These are phyloP conservation scores for Sciaenops ocellatus DNA, from an alignment of 2,797 vertebrate genomes.

Conservation along the genomic window DNA sequence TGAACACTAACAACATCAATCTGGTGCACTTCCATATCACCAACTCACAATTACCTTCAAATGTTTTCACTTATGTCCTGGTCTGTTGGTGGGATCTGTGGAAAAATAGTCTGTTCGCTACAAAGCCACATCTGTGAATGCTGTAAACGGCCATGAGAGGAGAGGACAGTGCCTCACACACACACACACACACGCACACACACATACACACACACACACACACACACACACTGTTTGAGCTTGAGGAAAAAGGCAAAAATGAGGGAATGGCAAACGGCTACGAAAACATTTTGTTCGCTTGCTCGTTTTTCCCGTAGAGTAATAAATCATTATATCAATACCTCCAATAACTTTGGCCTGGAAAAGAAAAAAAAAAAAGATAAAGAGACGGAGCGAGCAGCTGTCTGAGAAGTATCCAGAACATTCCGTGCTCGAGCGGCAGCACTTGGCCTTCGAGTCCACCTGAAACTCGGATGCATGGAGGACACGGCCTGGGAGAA, in stretches of 20 bases:
- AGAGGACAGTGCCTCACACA: constrained; percentile 14
- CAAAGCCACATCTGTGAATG: constrained; percentile 72
- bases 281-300: constrained; percentile 50
- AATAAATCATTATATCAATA: constrained; percentile 71
- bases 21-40: constrained; percentile 60
- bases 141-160: constrained; percentile 41
- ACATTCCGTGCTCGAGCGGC: constrained; percentile 65
- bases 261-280: constrained; percentile 36
- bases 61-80: constrained; percentile 61
- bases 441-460: constrained; percentile 46
- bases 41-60: constrained; percentile 61
- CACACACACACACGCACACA: constrained; percentile 4
- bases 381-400: constrained; percentile 43
- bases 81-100: constrained; percentile 55
- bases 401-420: constrained; percentile 64
- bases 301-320: constrained; percentile 24
- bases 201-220: constrained; percentile 23
- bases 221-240: constrained; percentile 5
- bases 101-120: constrained; percentile 58
- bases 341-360: constrained; percentile 55
- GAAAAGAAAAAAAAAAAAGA: constrained; percentile 41
- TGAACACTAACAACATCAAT: constrained; percentile 67
- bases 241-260: constrained; percentile 37
- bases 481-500: constrained; percentile 23
- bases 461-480: constrained; percentile 53